phyloP scores from a whole-genome alignment of 2,113 vertebrate species.

The Benitochromis conjunctus region DNA sequence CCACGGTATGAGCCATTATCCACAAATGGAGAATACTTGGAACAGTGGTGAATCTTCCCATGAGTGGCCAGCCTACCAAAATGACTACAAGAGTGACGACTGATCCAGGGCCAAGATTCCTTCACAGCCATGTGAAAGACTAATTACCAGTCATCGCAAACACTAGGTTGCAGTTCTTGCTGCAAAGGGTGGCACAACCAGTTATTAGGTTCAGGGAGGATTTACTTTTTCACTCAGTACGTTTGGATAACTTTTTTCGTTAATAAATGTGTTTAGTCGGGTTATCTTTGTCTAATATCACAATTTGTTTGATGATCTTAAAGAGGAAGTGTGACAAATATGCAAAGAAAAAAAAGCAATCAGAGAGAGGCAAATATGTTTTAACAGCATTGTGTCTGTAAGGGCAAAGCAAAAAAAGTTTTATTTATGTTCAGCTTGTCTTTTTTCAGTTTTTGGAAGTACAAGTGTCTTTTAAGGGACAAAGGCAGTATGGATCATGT shows the following conservation, averaged over 20 bases:
- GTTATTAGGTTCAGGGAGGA: background rate
- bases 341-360: background rate
- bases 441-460: fast-evolving
- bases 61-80: background rate
- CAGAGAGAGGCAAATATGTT: background rate
- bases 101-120: background rate
- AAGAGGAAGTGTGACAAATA: background rate
- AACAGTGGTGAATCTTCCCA: background rate
- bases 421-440: background rate
- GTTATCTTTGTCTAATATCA: background rate
- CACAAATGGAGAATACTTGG: background rate
- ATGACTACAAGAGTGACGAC: background rate
- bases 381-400: background rate
- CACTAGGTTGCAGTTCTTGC: background rate
- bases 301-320: background rate
- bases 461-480: too few relatives aligned
- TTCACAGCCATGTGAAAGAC: background rate
- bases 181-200: background rate
- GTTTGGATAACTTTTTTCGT: background rate
- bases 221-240: background rate
- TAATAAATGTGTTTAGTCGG: background rate
- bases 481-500: too few relatives aligned
- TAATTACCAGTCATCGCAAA: background rate
- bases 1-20: background rate
- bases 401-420: background rate